Conservation (phyloP, 2,113 vertebrate species). For the Melospiza melodia region DNA sequence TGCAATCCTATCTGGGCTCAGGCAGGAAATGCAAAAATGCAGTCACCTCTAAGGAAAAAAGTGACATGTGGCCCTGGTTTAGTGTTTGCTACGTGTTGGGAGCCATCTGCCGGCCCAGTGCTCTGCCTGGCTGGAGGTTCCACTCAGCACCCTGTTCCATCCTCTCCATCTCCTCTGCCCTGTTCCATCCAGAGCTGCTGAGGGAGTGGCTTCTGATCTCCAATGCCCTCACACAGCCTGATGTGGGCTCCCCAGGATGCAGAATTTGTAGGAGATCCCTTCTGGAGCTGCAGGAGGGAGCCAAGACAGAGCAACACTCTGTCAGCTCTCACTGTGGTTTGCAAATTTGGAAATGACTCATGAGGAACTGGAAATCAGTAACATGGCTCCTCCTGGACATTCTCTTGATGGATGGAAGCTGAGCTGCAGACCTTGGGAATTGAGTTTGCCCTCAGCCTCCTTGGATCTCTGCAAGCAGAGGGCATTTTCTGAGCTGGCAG, state of each 20-base stretch:
- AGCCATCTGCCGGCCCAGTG: neutral
- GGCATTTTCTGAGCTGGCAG: neutral
- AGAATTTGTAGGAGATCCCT: neutral
- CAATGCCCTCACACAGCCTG: neutral
- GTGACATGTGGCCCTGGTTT: neutral
- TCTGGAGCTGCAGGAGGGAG: neutral
- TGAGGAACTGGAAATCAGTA: neutral
- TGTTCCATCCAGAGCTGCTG: neutral
- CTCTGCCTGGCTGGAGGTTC: neutral
- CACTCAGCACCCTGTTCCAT: neutral
- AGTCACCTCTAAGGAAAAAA: neutral
- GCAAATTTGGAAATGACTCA: neutral
- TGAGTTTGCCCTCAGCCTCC: neutral
- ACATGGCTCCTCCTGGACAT: neutral
- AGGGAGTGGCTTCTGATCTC: neutral
- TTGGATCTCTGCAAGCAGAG: neutral
- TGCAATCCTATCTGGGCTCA: neutral
- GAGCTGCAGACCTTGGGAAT: neutral
- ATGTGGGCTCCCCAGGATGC: neutral
- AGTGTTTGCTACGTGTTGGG: rapidly evolving
- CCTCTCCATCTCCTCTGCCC: neutral
- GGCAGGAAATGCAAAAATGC: neutral
- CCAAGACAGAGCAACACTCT: neutral
- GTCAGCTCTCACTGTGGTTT: neutral
- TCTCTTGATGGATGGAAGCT: neutral